Base-by-base conservation (phyloP, 2,888 invertebrate species). In the Rhagonycha lutea region DNA sequence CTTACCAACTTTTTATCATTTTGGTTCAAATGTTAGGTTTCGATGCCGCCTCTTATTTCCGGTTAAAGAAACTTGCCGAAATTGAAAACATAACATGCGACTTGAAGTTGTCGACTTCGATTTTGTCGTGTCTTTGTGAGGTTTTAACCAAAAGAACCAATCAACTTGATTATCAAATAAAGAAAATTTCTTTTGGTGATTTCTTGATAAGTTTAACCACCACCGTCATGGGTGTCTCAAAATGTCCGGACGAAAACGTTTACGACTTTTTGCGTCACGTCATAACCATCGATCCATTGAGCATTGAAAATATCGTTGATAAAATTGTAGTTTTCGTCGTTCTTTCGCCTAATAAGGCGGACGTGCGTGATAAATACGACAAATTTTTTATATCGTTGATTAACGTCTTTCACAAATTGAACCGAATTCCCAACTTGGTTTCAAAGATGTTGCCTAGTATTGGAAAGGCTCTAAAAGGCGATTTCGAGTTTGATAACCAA, bases 401-500 rank as follows among this genome's bases (percentile, higher is more conserved):
- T 76, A 82, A 86, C 75, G 83, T 86, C 26, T 87, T 85, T 79
- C 80, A 81, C 7, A 88, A 86, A 80, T 81, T 88, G 67, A 86
- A 86, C 72, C 80, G 87, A 72, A 76, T 85, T 61, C 85, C 86
- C 78, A 86, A 84, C 82, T 84, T 88, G 69, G 78, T 87, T 75
- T 81, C 85, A 4, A 86, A 84, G 82, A 80, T 87, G 77, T 82
- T 86, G 61, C 81, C 79, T 9, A 79, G 82, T 18, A 73, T 86
- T n/a, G 84, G 84, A 79, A 67, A 68, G n/a, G 72, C 77, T 14
- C 69, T 84, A n/a, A 76, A 78, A 63, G 77, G 77, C n/a, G 70
- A 78, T 65, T 61, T 23, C 14, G 9, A 28, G 14, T 65, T 62
- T 26, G 14, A 14, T 60, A 29, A 74, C 29, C 29, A 68, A 18